Evolutionary conservation across 2,888 invertebrate genomes (phyloP), one percentile per base, ranked within the genome.

Genomic region (Sussaba pulchella): DNA sequence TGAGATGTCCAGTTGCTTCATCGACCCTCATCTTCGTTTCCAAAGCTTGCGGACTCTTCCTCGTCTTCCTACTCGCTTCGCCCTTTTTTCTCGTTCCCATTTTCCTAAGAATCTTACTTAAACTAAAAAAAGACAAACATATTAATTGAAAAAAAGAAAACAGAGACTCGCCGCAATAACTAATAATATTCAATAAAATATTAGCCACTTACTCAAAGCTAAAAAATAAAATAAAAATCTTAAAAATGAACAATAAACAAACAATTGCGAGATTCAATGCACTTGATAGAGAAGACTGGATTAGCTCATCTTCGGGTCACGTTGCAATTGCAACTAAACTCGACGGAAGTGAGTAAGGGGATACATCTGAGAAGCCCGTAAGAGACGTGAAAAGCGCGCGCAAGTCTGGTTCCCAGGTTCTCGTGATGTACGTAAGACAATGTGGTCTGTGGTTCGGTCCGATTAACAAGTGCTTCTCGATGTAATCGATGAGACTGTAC

Each of bases 1-100:
- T 96, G 89, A 96, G 94, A 87, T 97, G 96, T 39, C 95, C 96
- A 14, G 94, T 94, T 9, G 97, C 96, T 91, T 97, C 97, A 90
- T 97, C 96, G 36, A 95, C 95, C 87, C 96, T 94, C 71, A 96
- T 93, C 90, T 96, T 96, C 0, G 96, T 95, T 86, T 85, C 87
- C 19, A 85, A 75, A 63, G 87, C 85, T 39, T 63, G 54, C 3
- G 78, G 59, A 66, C 83, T 83, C 76, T 83, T 85, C 47, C 50
- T 79, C 19, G 54, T 52, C 36, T 78, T 82, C n/a, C 67, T 63
- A 52, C 50, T 47, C 8, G 69, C 54, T 75, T 82, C 81, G 0
- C 47, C 61, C 26, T 78, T 84, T 59, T 54, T 77, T 10, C 39
- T 47, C 4, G 64, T 81, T 14, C 70, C 81, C 81, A 81, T 81